Percentiles rank a stretch among this genome's conserved stretches.
These are phyloP conservation scores for Coregonus sp. DNA, from an alignment of 2,797 vertebrate species.

Conservation along the genomic window DNA sequence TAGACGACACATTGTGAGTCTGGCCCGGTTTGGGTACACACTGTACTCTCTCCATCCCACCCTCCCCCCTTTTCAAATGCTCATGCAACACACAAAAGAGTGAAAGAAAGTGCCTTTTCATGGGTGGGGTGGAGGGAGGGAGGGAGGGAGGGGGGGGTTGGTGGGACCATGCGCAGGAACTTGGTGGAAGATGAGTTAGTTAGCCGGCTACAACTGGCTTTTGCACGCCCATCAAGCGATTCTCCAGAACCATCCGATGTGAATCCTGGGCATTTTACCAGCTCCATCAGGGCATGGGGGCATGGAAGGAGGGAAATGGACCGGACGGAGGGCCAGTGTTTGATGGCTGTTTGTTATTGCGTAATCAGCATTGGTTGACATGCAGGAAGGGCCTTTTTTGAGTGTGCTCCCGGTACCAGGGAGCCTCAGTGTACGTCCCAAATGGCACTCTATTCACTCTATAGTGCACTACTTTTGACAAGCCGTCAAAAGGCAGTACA, in stretches of 20 bases:
- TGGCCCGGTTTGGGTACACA: conserved; percentile 59
- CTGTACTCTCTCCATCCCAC: conserved; percentile 57
- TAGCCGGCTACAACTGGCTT: conserved; percentile 61
- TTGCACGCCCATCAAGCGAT: conserved; percentile 48
- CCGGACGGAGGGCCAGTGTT: conserved; percentile 28
- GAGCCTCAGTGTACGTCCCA: background rate
- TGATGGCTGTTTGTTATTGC: conserved; percentile 44
- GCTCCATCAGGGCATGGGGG: conserved; percentile 21
- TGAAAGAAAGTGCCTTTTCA: conserved; percentile 80
- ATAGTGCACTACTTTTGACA: too few species aligned
- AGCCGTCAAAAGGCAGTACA: too few species aligned
- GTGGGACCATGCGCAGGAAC: conserved; percentile 64
- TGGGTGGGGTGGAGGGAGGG: conserved; percentile 40
- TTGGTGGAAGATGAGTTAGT: conserved; percentile 54
- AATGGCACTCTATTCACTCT: too few species aligned
- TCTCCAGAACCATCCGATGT: conserved; percentile 54
- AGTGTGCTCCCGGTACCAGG: background rate
- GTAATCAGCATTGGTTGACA: conserved; percentile 33
- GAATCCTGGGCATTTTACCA: conserved; percentile 54
- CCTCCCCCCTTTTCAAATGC: conserved; percentile 17
- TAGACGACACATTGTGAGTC: conserved; percentile 75
- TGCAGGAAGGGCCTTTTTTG: conserved; percentile 21
- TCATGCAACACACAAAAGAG: conserved; percentile 61
- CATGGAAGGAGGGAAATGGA: conserved; percentile 11
- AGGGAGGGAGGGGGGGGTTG: background rate